Percentiles rank a stretch among this genome's conserved stretches.
Conservation (phyloP, 2,888 invertebrate genomes). For the Iphiclides podalirius region DNA sequence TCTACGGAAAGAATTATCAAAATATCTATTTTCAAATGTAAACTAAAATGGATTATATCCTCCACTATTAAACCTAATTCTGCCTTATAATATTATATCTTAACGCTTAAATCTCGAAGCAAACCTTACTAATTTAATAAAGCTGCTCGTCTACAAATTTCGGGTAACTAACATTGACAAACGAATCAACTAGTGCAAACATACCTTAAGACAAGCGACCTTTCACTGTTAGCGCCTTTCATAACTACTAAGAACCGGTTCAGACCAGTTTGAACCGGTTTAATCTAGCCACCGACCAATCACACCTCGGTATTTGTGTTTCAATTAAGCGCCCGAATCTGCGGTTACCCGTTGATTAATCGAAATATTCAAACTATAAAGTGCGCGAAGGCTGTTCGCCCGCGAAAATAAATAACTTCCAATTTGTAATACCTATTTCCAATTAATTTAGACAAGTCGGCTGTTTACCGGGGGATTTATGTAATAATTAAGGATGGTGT, state of each 20-base stretch:
- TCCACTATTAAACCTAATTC: constrained; percentile 3
- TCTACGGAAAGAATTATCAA: too few species aligned
- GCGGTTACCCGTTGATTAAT: constrained; percentile 63
- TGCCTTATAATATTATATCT: constrained; percentile 3
- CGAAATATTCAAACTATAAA: constrained; percentile 32
- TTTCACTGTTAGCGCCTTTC: constrained; percentile 49
- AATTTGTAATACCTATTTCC: constrained; percentile 25
- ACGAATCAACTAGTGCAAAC: constrained; percentile 31
- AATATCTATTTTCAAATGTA: too few species aligned
- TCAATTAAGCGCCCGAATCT: constrained; percentile 64
- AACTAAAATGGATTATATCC: too few species aligned
- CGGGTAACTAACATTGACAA: constrained; percentile 5
- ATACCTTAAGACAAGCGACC: constrained; percentile 42
- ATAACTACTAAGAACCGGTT: constrained; percentile 45
- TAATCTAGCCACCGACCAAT: constrained; percentile 60
- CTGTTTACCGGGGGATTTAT: constrained; percentile 16
- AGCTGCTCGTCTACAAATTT: constrained; percentile 3
- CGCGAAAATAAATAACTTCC: constrained; percentile 26
- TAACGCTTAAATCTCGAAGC: constrained; percentile 5
- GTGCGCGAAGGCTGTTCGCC: constrained; percentile 14
- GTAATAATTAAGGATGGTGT: constrained; percentile 20
- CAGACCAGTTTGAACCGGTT: constrained; percentile 36
- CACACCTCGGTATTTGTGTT: constrained; percentile 71
- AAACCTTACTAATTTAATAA: constrained; percentile 18
- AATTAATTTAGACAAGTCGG: constrained; percentile 22